Conservation (phyloP, 2,113 vertebrate genomes). For the Strigops habroptila region DNA sequence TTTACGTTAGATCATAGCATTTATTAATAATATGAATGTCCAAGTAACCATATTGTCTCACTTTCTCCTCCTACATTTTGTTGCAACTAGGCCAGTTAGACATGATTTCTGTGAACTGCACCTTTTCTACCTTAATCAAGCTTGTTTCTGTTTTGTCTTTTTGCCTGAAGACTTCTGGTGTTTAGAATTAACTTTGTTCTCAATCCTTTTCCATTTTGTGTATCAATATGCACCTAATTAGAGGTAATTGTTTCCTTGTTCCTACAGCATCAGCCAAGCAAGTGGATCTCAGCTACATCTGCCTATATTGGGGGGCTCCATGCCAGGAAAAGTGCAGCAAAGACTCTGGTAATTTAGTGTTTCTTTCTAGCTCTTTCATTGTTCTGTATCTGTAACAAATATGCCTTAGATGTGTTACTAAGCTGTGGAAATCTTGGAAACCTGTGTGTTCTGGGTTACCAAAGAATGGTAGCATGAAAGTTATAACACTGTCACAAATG, state of each 20-base stretch:
- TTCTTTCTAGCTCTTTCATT: not conserved
- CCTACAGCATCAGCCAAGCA: not conserved
- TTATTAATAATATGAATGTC: not conserved
- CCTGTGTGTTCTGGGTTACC: not conserved
- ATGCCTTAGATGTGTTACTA: not conserved
- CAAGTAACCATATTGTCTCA: not conserved
- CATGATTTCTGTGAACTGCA: not conserved
- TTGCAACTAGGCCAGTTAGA: not conserved
- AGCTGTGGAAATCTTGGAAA: not conserved
- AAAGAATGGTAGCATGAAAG: not conserved
- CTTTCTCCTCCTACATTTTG: not conserved
- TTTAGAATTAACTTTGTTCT: not conserved
- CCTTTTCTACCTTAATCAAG: not conserved
- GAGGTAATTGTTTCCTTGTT: conserved; percentile 18
- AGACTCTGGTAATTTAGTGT: not conserved
- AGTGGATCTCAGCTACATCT: not conserved
- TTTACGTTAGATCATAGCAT: not conserved
- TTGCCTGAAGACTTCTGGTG: not conserved
- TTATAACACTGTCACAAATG: not conserved
- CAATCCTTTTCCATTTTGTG: not conserved
- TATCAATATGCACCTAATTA: not conserved
- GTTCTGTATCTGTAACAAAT: not conserved
- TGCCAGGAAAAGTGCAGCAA: not conserved
- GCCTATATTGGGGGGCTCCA: not conserved
- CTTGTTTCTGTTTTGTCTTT: not conserved